Evolutionary conservation across 2,113 vertebrate genomes (phyloP), one percentile per base, ranked within the genome.

Genomic region (Dasyornis broadbenti): DNA sequence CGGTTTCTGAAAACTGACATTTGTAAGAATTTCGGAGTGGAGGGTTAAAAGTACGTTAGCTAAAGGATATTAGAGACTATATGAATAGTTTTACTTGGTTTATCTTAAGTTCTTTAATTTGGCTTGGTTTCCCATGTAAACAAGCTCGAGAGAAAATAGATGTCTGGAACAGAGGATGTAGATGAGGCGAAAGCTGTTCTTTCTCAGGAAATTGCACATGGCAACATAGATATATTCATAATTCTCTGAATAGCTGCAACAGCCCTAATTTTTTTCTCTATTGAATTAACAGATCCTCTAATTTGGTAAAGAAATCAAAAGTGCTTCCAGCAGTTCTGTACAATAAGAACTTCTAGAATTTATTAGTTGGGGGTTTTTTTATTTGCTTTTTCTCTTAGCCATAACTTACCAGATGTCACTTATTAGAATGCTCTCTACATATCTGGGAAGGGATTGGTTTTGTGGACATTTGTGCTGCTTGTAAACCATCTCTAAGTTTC

Each of bases 101-200:
- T 93, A 84, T 90, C 64, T 89, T 65, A 68, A 86, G 37, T 89
- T 94, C 76, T 93, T 95, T 89, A 78, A 91, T 95, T 94, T 87
- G 81, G 61, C 73, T 93, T 93, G n/a, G 89, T 90, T 96, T 89
- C 69, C 61, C 76, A 57, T 28, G 45, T 89, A 93, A 89, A 90
- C 69, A 96, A 83, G 45, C 64, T 81, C 26, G 47, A 78, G 83
- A 73, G 72, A 96, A 92, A 95, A 89, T 69, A 82, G 44, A 61
- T 82, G 80, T 93, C 94, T 93, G 88, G 93, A 95, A 85, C 49
- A 94, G 88, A 96, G 90, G 80, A 93, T 92, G 88, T 91, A 82
- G 73, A 93, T 89, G 93, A 91, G 76, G 92, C 80, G 89, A 83
- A 94, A 83, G 77, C 80, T 3, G 10, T 86, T 94, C 69, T 86